phyloP scores from a whole-genome alignment of 2,113 vertebrate genomes.

The Ploceus nigricollis region DNA sequence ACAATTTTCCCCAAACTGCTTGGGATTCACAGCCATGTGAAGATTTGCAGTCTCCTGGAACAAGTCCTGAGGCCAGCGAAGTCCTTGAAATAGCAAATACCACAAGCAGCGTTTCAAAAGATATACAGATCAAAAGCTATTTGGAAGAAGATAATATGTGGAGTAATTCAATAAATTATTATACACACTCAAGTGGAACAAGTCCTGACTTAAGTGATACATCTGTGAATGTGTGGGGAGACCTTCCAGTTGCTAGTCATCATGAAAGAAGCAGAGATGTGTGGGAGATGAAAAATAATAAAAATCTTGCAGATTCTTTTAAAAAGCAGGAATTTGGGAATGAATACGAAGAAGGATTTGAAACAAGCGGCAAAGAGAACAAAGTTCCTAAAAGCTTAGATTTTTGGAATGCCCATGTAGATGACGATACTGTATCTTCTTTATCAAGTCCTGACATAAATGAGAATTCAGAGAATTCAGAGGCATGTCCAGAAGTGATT shows the following conservation, averaged over 20 bases:
- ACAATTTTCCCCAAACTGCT: slow-evolving; percentile 66
- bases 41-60: slow-evolving; percentile 65
- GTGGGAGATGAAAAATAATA: not conserved
- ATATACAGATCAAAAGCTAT: slow-evolving; percentile 30
- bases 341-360: slow-evolving; percentile 18
- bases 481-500: not conserved
- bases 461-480: slow-evolving; percentile 61
- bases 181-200: slow-evolving; percentile 75
- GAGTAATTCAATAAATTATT: slow-evolving; percentile 80
- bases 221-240: slow-evolving; percentile 59
- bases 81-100: slow-evolving; percentile 20
- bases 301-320: slow-evolving; percentile 3
- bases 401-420: slow-evolving; percentile 73
- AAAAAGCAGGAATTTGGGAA: not conserved
- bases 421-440: slow-evolving; percentile 73
- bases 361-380: slow-evolving; percentile 7
- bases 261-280: not conserved
- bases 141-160: slow-evolving; percentile 68
- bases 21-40: slow-evolving; percentile 73
- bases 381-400: slow-evolving; percentile 69
- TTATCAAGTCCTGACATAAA: slow-evolving; percentile 73
- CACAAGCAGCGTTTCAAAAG: slow-evolving; percentile 4
- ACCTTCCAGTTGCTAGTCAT: not conserved
- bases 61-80: slow-evolving; percentile 67
- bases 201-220: slow-evolving; percentile 76